Conservation (phyloP, 2,888 invertebrate species). For the Itoplectis maculator region DNA sequence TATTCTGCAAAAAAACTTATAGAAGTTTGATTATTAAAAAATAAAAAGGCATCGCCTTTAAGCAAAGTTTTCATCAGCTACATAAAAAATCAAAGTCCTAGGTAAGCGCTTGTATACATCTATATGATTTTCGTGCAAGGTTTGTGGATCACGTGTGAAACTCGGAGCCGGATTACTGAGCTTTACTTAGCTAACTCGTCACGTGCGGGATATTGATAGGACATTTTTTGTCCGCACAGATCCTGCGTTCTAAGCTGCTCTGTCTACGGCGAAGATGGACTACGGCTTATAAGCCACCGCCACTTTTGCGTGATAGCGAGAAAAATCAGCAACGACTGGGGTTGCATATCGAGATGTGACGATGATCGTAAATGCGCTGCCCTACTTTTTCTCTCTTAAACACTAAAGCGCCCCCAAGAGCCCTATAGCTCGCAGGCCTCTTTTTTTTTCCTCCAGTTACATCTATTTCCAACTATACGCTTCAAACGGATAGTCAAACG, state of each 20-base stretch:
- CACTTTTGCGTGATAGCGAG: constrained; percentile 3
- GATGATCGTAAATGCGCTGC: constrained; percentile 19
- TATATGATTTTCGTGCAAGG: background rate
- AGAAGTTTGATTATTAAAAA: too few relatives aligned
- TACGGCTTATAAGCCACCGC: background rate
- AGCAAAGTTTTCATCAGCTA: background rate
- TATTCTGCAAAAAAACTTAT: too few relatives aligned
- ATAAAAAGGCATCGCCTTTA: too few relatives aligned
- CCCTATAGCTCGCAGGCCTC: background rate
- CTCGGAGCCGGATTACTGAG: background rate
- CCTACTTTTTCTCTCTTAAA: background rate
- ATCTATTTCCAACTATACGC: constrained; percentile 32
- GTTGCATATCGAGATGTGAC: constrained; percentile 57
- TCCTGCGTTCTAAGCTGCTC: constrained; percentile 23
- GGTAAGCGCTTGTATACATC: background rate
- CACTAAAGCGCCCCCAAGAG: background rate
- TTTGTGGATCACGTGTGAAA: constrained; percentile 8
- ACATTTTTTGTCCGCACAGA: constrained; percentile 32
- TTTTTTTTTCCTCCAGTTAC: constrained; percentile 13
- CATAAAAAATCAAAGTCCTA: background rate
- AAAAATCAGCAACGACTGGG: constrained; percentile 33
- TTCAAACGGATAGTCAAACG: constrained; percentile 15
- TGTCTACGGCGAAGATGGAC: background rate
- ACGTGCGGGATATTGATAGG: constrained; percentile 43
- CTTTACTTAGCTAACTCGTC: constrained; percentile 4